Conservation (phyloP, 2,113 vertebrate species). For the Charina bottae region DNA sequence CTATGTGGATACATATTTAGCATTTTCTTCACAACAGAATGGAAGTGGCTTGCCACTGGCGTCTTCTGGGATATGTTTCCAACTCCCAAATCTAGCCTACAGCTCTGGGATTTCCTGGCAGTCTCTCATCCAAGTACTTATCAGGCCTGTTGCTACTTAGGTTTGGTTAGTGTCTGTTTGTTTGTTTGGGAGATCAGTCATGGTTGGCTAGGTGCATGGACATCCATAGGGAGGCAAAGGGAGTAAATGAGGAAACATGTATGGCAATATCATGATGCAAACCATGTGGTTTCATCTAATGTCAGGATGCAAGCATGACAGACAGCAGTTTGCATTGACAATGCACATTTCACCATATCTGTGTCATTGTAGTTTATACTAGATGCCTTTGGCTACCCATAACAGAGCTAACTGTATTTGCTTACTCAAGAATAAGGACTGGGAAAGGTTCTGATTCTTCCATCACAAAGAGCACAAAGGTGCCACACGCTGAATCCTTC, state of each 20-base stretch:
- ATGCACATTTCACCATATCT: neutral
- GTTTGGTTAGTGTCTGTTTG: neutral
- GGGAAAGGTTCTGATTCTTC: neutral
- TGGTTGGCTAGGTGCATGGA: neutral
- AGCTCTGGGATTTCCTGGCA: neutral
- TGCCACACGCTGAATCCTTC: neutral
- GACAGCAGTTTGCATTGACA: neutral
- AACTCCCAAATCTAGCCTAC: neutral
- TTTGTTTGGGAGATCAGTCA: neutral
- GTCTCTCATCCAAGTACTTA: neutral
- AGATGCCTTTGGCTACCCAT: neutral
- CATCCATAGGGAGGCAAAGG: neutral
- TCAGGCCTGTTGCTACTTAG: neutral
- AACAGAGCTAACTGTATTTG: no score
- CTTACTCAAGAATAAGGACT: neutral
- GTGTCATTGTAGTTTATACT: neutral
- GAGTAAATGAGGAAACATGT: neutral
- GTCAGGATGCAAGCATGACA: neutral
- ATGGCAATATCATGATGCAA: neutral
- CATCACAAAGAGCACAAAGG: neutral
- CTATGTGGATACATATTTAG: neutral
- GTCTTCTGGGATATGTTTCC: neutral
- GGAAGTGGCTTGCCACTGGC: neutral
- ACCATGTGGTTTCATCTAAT: neutral
- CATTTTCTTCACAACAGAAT: neutral